Evolutionary conservation across 2,888 invertebrate genomes (phyloP), one percentile per base, ranked within the genome.

Genomic region (Drosophila macrospina): DNA sequence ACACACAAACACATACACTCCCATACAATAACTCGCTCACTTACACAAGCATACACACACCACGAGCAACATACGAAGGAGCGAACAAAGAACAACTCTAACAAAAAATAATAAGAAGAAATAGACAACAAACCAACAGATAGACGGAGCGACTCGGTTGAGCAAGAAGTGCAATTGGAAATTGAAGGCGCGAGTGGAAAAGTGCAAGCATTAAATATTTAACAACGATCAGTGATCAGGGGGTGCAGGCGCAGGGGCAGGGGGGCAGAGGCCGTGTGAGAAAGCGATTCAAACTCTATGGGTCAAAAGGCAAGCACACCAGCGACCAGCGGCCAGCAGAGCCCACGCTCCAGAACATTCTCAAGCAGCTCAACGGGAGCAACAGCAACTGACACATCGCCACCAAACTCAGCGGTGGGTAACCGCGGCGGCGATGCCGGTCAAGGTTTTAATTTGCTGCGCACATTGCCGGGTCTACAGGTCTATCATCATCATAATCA

Each of bases 301-400:
- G 96, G 96, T 93, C 96, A 96, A 92, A 96, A 96, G 93, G 95
- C 96, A 89, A 96, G 96, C 92, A 96, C 96, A 82, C 95, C 96
- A 83, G 95, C 96, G 81, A 91, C 88, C 66, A 91, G 91, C 89
- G 95, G 95, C 90, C 91, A 91, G 62, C 95, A 95, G 93, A 95
- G 95, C 93, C 95, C 95, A 88, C 94, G 95, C 80, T 93, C 95
- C 80, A 93, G 95, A 91, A 95, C 95, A 91, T 96, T 96, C 92
- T 96, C 96, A 59, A 95, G 94, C 69, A 95, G 95, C 93, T 94
- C 95, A 74, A 94, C 90, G 60, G 90, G 90, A 30, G 89, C 81
- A 13, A 82, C 61, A 54, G 28, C 13, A 5, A 54, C 54, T 11
- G 85, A 89, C 39, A 61, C 73, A 59, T 70, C 82, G 54, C 72